These are phyloP conservation scores for Drosophila neonasuta DNA, from an alignment of 2,888 invertebrate species.

Conservation along the genomic window DNA sequence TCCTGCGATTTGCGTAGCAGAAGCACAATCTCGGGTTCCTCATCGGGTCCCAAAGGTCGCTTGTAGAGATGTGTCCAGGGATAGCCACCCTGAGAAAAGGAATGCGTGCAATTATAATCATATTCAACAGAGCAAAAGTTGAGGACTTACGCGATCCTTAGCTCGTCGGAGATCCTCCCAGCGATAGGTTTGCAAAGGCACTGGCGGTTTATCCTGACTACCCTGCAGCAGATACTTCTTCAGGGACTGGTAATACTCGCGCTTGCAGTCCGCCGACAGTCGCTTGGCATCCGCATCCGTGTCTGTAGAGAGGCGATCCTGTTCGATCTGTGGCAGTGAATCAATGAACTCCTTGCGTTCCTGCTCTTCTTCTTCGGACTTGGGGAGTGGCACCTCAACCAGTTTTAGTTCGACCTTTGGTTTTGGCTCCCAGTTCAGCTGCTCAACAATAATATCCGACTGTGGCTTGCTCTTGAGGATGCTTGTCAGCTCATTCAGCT, in stretches of 20 bases:
- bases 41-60: constrained; percentile 83
- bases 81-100: constrained; percentile 85
- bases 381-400: constrained; percentile 77
- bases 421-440: constrained; percentile 20
- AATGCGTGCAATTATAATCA: background rate
- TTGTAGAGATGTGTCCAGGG: constrained; percentile 92
- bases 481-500: constrained; percentile 77
- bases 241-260: constrained; percentile 81
- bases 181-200: constrained; percentile 89
- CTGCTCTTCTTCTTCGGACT: constrained; percentile 77
- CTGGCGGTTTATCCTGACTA: constrained; percentile 83
- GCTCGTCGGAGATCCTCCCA: constrained; percentile 91
- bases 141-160: constrained; percentile 83
- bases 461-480: constrained; percentile 73
- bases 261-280: constrained; percentile 79
- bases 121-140: background rate
- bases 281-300: constrained; percentile 74
- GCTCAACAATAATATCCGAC: constrained; percentile 58
- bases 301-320: constrained; percentile 42
- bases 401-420: constrained; percentile 54
- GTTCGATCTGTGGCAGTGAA: constrained; percentile 78
- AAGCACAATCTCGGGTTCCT: constrained; percentile 81
- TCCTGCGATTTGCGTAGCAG: constrained; percentile 81
- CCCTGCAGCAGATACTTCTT: constrained; percentile 79
- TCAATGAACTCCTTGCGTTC: constrained; percentile 80